Base-by-base conservation (phyloP, 2,888 invertebrate genomes). In the Agelastica alni region DNA sequence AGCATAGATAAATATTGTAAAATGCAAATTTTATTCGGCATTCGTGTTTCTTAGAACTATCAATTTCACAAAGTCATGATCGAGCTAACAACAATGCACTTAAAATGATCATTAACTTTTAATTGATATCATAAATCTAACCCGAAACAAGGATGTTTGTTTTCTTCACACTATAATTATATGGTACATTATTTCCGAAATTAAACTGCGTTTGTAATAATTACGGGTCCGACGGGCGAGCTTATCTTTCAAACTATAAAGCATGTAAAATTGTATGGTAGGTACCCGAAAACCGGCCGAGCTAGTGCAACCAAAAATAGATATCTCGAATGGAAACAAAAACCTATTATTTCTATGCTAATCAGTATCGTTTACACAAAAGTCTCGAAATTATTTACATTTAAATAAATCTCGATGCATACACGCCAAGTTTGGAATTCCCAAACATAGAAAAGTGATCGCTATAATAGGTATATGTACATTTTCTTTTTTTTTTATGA, bases 121-220 rank as follows among this genome's bases (percentile, higher is more conserved):
- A 39, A 48, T 48, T 37, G 26, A 37, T 37, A 31, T 28, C 48
- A 39, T 48, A 48, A 48, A 39, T 48, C 48, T 48, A 48, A 48
- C 28, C 39, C 20, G 14, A 48, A 48, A 48, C 39, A 20, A 48
- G 48, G 39, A 28, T 48, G 48, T 48, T 48, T 48, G 48, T 48
- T 48, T 48, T 48, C 18, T 39, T 48, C 39, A 39, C 39, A 20
- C 48, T 16, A 18, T 48, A 48, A 48, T 48, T 48, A 48, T 48
- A 48, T 37, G 48, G 48, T 48, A 48, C 17, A 31, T 39, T 48
- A 48, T 48, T 48, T 18, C 39, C 37, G 39, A 48, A 48, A 48
- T 48, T 39, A 48, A 48, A 37, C 39, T 30, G 39, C 39, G 48
- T 39, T 39, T 48, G 22, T 48, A n/a, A n/a, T n/a, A 48, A 48